phyloP scores from a whole-genome alignment of 2,797 vertebrate species.

The Brachyrhaphis roseni region DNA sequence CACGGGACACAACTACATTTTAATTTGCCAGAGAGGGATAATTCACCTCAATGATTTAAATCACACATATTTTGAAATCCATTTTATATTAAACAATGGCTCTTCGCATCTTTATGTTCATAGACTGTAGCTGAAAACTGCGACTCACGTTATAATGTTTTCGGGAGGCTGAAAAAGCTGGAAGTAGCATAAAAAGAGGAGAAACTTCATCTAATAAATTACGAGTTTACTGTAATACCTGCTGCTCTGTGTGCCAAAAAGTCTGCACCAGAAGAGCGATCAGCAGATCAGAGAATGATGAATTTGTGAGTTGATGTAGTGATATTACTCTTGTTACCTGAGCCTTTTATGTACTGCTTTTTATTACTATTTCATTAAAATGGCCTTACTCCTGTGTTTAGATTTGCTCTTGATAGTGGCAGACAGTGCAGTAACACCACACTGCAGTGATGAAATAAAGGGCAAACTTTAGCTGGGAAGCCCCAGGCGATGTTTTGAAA shows the following conservation, averaged over 20 bases:
- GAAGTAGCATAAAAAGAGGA: conserved; percentile 23
- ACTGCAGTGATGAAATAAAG: conserved; percentile 31
- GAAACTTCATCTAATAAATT: conserved; percentile 25
- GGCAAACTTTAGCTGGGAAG: conserved; percentile 10
- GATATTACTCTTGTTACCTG: conserved; percentile 11
- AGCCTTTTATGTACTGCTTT: conserved; percentile 22
- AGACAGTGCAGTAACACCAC: conserved; percentile 10
- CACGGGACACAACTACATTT: conserved; percentile 63
- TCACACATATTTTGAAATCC: conserved; percentile 46
- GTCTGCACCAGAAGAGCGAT: background rate
- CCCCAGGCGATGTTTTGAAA: conserved; percentile 4
- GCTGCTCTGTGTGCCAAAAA: background rate
- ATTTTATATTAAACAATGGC: conserved; percentile 67
- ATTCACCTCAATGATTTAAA: conserved; percentile 69
- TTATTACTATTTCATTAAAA: conserved; percentile 53
- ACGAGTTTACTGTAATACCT: conserved; percentile 6
- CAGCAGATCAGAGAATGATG: background rate
- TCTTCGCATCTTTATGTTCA: conserved; percentile 51
- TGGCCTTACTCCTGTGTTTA: conserved; percentile 25
- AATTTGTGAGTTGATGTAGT: conserved; percentile 1
- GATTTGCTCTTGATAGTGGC: conserved; percentile 21
- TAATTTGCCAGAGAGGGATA: conserved; percentile 64
- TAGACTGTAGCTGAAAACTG: background rate
- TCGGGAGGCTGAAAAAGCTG: conserved; percentile 28
- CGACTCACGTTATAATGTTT: conserved; percentile 1